These are phyloP conservation scores for Brachionichthys hirsutus DNA, from an alignment of 2,113 vertebrate genomes.

Conservation along the genomic window DNA sequence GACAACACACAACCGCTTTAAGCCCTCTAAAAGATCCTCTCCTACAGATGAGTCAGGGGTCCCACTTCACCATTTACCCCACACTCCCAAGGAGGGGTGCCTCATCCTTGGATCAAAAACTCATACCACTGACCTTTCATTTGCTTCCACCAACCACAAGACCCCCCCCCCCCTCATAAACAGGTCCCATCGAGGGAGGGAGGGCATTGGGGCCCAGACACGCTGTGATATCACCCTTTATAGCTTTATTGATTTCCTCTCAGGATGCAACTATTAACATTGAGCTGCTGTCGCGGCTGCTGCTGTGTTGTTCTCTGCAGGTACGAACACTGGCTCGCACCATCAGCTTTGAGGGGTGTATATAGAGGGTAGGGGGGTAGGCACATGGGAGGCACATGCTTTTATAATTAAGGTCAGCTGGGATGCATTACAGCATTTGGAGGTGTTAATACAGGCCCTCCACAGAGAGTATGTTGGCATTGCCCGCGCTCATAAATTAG, in stretches of 20 bases:
- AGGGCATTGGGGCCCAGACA: slow-evolving; percentile 51
- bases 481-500: slow-evolving; percentile 79
- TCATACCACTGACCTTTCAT: slow-evolving; percentile 63
- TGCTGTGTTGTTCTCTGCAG: slow-evolving; percentile 73
- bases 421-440: slow-evolving; percentile 83
- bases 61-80: slow-evolving; percentile 59
- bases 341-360: slow-evolving; percentile 58
- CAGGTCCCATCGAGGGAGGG: slow-evolving; percentile 50
- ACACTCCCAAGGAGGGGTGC: slow-evolving; percentile 46
- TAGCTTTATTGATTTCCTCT: slow-evolving; percentile 82
- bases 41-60: slow-evolving; percentile 65
- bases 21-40: slow-evolving; percentile 63
- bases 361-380: slow-evolving; percentile 10
- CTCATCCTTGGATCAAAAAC: slow-evolving; percentile 72
- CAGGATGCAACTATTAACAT: slow-evolving; percentile 82
- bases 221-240: slow-evolving; percentile 81
- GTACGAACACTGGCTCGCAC: slow-evolving; percentile 70
- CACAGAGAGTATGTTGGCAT: slow-evolving; percentile 80
- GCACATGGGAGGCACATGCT: slow-evolving; percentile 72
- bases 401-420: slow-evolving; percentile 85
- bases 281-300: slow-evolving; percentile 63
- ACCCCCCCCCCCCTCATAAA: slow-evolving; percentile 64
- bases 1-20: slow-evolving; percentile 59
- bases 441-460: slow-evolving; percentile 82
- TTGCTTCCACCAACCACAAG: slow-evolving; percentile 47